Base-by-base conservation (phyloP, 2,797 vertebrate genomes). In the Tolypeutes matacus region DNA sequence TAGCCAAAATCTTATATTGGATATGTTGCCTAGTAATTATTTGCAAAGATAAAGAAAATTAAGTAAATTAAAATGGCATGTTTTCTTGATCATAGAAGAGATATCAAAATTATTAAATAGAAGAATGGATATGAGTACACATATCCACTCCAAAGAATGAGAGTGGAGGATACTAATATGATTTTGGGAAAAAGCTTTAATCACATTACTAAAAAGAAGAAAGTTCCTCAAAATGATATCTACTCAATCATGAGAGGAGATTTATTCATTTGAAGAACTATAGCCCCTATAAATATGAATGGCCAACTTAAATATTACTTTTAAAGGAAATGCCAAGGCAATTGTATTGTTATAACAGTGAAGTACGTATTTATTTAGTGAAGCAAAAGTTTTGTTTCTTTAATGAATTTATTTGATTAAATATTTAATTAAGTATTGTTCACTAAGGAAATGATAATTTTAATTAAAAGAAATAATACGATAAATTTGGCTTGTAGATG, bases 401-500 rank as follows among this genome's bases (percentile, higher is more conserved):
- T n/a, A 20, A 85, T 46, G 15, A 77, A 91, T 86, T 84, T 21
- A 77, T 81, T 90, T 89, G 85, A 65, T 58, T 58, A 58, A 21
- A 56, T 27, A n/a, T 60, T 82, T 85, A 93, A 73, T 95, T 95
- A 78, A 36, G 4, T 29, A 72, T 13, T 58, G 10, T 60, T 95
- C 82, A 29, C 86, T 86, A 82, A 31, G 4, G 21, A 72, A 76
- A 5, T 4, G 17, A 46, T 80, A 49, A 36, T 89, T 94, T 80
- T 90, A 93, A 90, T 94, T 91, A 95, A 65, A 70, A 83, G 42
- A 81, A 86, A 84, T 8, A 60, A 27, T 64, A 60, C 53, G 64
- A 95, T 80, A 73, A 70, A 92, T 92, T 72, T 95, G 78, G 7
- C 62, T 91, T 75, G 81, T 84, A 80, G 67, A 94, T 53, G 64